Evolutionary conservation across 2,888 invertebrate genomes (phyloP), one percentile per base, ranked within the genome.

Genomic region (Abrostola triplasia): DNA sequence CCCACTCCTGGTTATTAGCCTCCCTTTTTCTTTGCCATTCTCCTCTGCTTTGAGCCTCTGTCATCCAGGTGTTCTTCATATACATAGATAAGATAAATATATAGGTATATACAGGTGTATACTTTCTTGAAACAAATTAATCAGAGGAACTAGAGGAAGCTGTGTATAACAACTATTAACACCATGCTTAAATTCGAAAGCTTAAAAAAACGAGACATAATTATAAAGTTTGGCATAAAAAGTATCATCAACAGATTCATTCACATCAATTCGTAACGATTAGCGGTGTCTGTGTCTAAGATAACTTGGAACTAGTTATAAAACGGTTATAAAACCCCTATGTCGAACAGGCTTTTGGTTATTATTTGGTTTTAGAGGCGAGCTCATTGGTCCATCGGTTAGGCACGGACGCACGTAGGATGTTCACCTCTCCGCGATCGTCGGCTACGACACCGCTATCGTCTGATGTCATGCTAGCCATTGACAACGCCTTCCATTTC

Each of bases 381-480:
- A 82, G 81, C 81, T 84, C 77, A 88, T 89, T 88, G 88, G 86
- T 79, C 80, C 79, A 82, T 84, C 84, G 84, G 88, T 81, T 85
- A 84, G 81, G 80, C 85, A 82, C 83, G 82, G 85, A 83, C 84
- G 80, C 77, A 70, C 81, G 82, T 83, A 92, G 92, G 92, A 91
- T 92, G 86, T 93, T 93, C 84, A 92, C 92, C 92, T 92, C 88
- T 77, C 63, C 74, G 63, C 67, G 72, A 47, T 64, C 63, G 68
- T 59, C 80, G 73, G 69, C 78, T 81, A 80, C 79, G 76, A 82
- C 81, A 79, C 80, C 82, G 77, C 82, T 73, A 85, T 83, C 72
- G 69, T 84, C 88, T 91, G 90, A 91, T 90, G 90, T 92, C 91
- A 92, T 87, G 83, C 84, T 76, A 81, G 63, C 76, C 78, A 86